Evolutionary conservation across 2,797 vertebrate species (phyloP).

Genomic region (Lepilemur ruficaudatus): DNA sequence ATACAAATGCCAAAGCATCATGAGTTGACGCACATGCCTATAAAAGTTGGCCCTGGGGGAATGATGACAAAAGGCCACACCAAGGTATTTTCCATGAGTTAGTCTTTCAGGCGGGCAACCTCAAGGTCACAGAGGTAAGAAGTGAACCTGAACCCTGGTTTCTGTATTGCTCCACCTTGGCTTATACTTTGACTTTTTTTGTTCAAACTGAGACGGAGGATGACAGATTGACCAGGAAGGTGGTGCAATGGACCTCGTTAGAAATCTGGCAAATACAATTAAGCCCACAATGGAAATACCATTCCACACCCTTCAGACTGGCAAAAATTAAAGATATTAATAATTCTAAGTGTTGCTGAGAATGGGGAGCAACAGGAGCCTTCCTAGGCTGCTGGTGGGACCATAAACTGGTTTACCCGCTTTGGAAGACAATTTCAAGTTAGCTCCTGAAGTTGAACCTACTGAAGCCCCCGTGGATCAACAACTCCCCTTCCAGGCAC

Average conservation of each 20-base stretch:
- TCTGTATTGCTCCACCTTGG: background rate
- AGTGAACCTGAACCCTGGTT: background rate
- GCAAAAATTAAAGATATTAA: background rate
- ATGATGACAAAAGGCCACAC: background rate
- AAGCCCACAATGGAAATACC: no score
- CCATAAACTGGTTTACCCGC: fast-evolving
- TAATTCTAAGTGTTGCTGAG: no score
- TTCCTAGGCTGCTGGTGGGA: fast-evolving
- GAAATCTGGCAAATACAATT: background rate
- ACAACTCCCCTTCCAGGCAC: background rate
- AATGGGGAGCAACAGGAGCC: fast-evolving
- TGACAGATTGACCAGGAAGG: background rate
- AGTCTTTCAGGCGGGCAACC: background rate
- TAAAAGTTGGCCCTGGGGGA: background rate
- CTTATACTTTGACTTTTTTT: background rate
- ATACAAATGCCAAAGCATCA: background rate
- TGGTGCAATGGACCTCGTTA: background rate
- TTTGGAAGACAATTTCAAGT: background rate
- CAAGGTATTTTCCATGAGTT: background rate
- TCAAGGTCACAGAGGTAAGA: background rate
- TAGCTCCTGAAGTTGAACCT: background rate
- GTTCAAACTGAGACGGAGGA: background rate
- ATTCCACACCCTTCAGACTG: fast-evolving
- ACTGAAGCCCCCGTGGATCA: background rate
- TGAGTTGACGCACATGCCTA: fast-evolving